Percentiles rank a stretch among this genome's conserved stretches.
phyloP scores from a whole-genome alignment of 2,797 vertebrate species.

The Phrynocephalus forsythii region DNA sequence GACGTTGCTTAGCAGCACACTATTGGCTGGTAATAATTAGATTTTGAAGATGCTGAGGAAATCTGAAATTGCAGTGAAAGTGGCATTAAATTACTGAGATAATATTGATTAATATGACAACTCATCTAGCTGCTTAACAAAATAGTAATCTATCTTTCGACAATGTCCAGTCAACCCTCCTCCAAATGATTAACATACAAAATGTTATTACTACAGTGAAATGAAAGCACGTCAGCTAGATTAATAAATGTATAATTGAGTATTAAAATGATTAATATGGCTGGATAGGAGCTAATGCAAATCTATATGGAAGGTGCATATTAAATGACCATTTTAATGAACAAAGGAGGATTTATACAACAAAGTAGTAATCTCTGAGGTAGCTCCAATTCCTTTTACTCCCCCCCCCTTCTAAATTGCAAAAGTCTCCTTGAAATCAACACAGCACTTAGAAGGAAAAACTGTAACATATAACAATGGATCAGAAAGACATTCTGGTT shows the following conservation, averaged over 20 bases:
- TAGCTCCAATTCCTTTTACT: background rate
- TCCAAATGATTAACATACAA: conserved; percentile 52
- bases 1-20: conserved; percentile 3
- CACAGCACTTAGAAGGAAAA: background rate
- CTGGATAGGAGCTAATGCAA: conserved; percentile 50
- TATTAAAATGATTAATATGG: conserved; percentile 57
- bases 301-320: conserved; percentile 51
- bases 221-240: conserved; percentile 36
- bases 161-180: conserved; percentile 25
- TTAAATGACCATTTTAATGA: conserved; percentile 34
- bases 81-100: conserved; percentile 17
- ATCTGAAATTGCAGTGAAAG: conserved; percentile 7
- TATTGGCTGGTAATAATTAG: conserved; percentile 44
- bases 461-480: conserved; percentile 20
- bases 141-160: conserved; percentile 40
- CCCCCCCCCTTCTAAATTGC: background rate
- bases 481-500: background rate
- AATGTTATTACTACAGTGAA: conserved; percentile 52
- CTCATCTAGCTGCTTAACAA: conserved; percentile 48
- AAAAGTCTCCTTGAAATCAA: conserved; percentile 39
- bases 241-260: conserved; percentile 47
- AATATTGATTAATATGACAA: conserved; percentile 19
- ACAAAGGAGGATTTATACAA: background rate
- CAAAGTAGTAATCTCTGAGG: conserved; percentile 8
- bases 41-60: conserved; percentile 16